Conservation (phyloP, 2,113 vertebrate genomes). For the Opisthocomus hoazin region DNA sequence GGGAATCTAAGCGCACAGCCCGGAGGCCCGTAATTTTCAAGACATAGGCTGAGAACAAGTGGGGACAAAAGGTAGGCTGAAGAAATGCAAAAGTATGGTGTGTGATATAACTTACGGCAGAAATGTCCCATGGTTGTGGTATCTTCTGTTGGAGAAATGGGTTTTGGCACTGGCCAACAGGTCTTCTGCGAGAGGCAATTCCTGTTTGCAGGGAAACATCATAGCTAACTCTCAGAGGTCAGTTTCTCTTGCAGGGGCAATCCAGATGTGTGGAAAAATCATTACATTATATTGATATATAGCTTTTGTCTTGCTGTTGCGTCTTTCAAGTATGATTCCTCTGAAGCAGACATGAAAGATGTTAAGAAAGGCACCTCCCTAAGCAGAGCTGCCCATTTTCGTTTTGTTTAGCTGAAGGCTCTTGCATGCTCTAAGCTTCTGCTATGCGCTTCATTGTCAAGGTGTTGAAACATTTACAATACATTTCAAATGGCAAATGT, state of each 20-base stretch:
- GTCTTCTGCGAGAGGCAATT: background rate
- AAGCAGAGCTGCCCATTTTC: conserved; percentile 4
- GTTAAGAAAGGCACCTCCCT: background rate
- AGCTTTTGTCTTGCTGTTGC: background rate
- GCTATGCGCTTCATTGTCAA: background rate
- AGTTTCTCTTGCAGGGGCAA: background rate
- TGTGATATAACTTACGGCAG: background rate
- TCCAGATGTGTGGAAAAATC: background rate
- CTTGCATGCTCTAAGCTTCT: background rate
- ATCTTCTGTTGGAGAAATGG: background rate
- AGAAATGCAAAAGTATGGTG: background rate
- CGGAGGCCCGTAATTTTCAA: background rate
- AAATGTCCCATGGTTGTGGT: background rate
- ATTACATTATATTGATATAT: background rate
- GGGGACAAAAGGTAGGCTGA: background rate
- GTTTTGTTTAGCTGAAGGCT: conserved; percentile 37
- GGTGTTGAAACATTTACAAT: conserved; percentile 51
- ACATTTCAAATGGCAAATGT: background rate
- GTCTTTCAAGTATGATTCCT: background rate
- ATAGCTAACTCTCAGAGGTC: background rate
- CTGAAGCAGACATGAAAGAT: background rate
- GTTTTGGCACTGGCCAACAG: background rate
- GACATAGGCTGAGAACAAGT: background rate
- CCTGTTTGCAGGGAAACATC: background rate
- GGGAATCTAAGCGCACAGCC: background rate